Evolutionary conservation across 2,797 vertebrate species (phyloP).

Genomic region (Heliangelus exortis): DNA sequence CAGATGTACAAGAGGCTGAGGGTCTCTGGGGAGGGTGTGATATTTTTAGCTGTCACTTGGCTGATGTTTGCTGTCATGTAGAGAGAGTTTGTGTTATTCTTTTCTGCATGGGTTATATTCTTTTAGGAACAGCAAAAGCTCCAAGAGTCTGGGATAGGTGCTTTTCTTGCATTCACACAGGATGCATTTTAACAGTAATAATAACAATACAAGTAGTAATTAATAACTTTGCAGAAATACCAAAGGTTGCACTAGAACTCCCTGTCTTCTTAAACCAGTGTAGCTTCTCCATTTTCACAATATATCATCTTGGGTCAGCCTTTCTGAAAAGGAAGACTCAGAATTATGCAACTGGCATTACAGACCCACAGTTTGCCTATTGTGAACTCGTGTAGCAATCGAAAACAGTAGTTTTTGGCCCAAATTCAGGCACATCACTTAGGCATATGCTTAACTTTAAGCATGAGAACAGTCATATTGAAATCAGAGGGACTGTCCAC

Average conservation of each 20-base stretch:
- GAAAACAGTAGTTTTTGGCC: conserved; percentile 63
- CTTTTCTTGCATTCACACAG: conserved; percentile 61
- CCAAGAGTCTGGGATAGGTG: conserved; percentile 66
- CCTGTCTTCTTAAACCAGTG: neutral
- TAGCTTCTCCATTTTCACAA: neutral
- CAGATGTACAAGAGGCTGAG: conserved; percentile 20
- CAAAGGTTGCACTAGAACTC: neutral
- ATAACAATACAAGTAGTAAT: conserved; percentile 26
- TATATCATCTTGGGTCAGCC: neutral
- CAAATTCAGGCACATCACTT: conserved; percentile 28
- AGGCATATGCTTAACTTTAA: conserved; percentile 59
- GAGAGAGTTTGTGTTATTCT: conserved; percentile 72
- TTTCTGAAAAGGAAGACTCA: neutral
- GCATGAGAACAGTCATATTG: conserved; percentile 45
- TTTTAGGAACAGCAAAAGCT: conserved; percentile 47
- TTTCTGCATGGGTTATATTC: conserved; percentile 62
- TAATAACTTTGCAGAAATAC: neutral
- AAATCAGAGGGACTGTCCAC: conserved; percentile 20
- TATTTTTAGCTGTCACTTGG: conserved; percentile 68
- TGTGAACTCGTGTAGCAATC: conserved; percentile 14
- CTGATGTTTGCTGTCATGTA: conserved; percentile 58
- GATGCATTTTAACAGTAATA: neutral
- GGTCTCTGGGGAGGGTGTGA: conserved; percentile 35
- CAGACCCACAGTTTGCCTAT: neutral
- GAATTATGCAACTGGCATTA: conserved; percentile 5